A percentile compares a stretch with the other conserved stretches of the same genome.
Conservation (phyloP, 2,797 vertebrate species). For the Clamator glandarius region DNA sequence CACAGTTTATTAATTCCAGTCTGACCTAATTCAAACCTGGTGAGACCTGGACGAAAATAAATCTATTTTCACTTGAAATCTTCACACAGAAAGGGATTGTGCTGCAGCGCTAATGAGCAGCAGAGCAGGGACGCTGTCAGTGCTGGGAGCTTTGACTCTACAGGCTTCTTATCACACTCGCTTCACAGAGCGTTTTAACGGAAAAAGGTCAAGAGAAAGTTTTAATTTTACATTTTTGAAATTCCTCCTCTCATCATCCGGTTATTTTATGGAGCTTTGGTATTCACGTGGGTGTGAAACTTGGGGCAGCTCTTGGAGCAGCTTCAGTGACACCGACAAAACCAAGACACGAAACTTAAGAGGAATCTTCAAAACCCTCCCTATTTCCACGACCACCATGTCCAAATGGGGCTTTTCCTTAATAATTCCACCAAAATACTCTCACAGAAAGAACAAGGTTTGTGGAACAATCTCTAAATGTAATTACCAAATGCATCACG, state of each 20-base stretch:
- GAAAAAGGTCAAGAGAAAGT: conserved; percentile 56
- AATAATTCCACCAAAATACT: conserved; percentile 3
- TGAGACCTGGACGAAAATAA: background rate
- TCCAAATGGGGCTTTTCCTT: background rate
- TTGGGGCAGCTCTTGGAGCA: conserved; percentile 1
- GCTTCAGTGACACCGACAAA: conserved; percentile 53
- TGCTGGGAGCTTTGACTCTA: background rate
- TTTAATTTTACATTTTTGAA: conserved; percentile 57
- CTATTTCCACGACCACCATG: background rate
- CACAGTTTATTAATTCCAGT: background rate
- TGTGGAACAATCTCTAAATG: background rate
- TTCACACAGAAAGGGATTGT: background rate
- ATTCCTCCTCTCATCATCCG: conserved; percentile 44
- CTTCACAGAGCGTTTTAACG: background rate
- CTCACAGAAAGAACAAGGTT: background rate
- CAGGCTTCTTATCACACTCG: conserved; percentile 23
- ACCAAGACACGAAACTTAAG: conserved; percentile 49
- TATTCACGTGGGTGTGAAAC: conserved; percentile 29
- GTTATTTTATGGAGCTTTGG: conserved; percentile 33
- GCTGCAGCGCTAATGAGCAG: background rate
- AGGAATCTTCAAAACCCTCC: background rate
- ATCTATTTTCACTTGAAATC: background rate
- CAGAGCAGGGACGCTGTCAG: background rate
- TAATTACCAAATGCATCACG: background rate
- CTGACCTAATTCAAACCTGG: background rate